Evolutionary conservation across 2,113 vertebrate genomes (phyloP), one percentile per base, ranked within the genome.

Genomic region (Corvus hawaiiensis): DNA sequence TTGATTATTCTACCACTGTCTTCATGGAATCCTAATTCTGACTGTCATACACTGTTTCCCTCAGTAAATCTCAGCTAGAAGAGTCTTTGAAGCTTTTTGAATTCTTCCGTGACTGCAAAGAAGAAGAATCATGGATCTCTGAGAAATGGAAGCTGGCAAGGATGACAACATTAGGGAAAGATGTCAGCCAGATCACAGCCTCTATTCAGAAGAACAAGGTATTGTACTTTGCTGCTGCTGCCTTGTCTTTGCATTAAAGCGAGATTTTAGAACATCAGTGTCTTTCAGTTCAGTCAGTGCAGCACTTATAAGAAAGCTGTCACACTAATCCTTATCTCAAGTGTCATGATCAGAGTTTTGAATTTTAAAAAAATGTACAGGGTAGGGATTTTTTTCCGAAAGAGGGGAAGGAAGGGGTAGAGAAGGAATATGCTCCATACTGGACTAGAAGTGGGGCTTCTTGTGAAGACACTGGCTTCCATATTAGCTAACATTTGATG

Each of bases 131-230:
- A 0, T 99, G 99, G 99, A 87, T 99, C 59, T 97, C 94, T 61
- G 98, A 99, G 51, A 97, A 92, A 66, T 96, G 97, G 97, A 91
- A 98, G 89, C 83, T 97, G 49, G 91, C 98, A 87, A 98, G 98
- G 88, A 97, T 81, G 0, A 92, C 92, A 20, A 94, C 95, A 17
- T 97, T 98, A 23, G 98, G 98, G 39, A 96, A 96, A 63, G 98
- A 99, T 90, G 96, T 98, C 83, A 97, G 64, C 94, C 98, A 99
- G 91, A 98, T 98, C 89, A 82, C 97, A 85, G 89, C 96, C 35
- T 96, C 98, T 27, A 97, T 98, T 75, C 98, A 98, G 90, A 99
- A 98, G 62, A 98, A 99, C 92, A 99, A 99, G 99, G 99, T 99
- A 94, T 61, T 28, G 20, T 74, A 23, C 22, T 87, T 64, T 49